Base-by-base conservation (phyloP, 2,113 vertebrate species). In the Actinemys pallida region DNA sequence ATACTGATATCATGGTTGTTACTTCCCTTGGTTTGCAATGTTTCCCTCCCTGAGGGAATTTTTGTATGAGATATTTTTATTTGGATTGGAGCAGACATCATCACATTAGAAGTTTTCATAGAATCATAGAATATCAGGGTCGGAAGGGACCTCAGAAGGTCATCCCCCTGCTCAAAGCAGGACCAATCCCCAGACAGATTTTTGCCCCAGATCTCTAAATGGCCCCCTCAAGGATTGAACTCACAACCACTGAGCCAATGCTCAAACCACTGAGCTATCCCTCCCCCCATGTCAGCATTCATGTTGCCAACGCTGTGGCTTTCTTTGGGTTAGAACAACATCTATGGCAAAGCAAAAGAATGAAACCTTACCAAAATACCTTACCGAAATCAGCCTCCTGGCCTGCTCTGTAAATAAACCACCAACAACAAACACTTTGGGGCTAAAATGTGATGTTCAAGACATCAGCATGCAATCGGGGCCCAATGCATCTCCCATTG, bases 61-160 rank as follows among this genome's bases (percentile, higher is more conserved):
- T 14, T 87, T 8, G 6, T 79, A 1, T 89, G 87, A 83, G 45
- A 89, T 89, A 54, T 16, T 45, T 97, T 10, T 52, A 72, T 29
- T 94, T 49, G 27, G 54, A 35, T 96, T 96, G 84, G 83, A 92
- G 49, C 47, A 83, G 57, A 84, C 72, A 87, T 35, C 88, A 49
- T 62, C 81, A 2, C 65, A n/a, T 91, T 31, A 49, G 14, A 94
- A 78, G 25, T 80, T 95, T 84, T 10, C 39, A 50, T 50, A 16
- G 14, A 50, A 50, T 10, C 39, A 50, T 50, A 16, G 14, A 50
- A 16, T 50, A 50, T 13, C 49, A 50, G 49, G 12, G 49, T 50
- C 13, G 13, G 50, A 50, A 50, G 50, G 13, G 14, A 14, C 13
- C 50, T 50, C 50, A 50, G 4, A 13, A 16, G 4, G 50, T 50